Base-by-base conservation (phyloP, 2,113 vertebrate species). In the Hemichromis elongatus region DNA sequence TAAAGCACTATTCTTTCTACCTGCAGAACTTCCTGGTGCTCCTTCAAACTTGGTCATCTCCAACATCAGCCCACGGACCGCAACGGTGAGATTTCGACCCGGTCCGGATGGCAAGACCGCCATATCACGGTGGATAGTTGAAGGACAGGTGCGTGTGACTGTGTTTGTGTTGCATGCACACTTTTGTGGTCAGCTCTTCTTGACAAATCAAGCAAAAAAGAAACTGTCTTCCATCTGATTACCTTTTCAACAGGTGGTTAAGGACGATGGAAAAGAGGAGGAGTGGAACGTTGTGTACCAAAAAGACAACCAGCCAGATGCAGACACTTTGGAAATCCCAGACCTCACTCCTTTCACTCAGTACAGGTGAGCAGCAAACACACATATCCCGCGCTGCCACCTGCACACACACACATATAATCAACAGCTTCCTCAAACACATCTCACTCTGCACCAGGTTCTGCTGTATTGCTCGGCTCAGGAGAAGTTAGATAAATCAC, bases 21-120 rank as follows among this genome's bases (percentile, higher is more conserved):
- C 79, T 87, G 42, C 86, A 99, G 98, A 98, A 61, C 98, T 98
- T 84, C 98, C 98, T 4, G 97, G 98, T 3, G 96, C 97, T 26
- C 98, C 98, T 0, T 97, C 97, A 70, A 97, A 98, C 86, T 94
- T 99, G 52, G 97, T 98, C 90, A 98, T 99, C 77, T 97, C 97
- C 91, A 99, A 98, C 94, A 99, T 99, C 90, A 98, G 98, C 91
- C 98, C 98, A 56, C 97, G 97, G 37, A 97, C 97, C 0, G 97
- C 97, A 83, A 97, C 96, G 0, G 96, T 99, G 2, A 96, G 97
- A 24, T 99, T 98, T 95, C 97, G 96, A 2, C 97, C 97, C 0
- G 98, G 98, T 1, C 94, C 96, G 0, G 97, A 98, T 0, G 98
- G 98, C n/a, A 99, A 98, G 95, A 98, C 98, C 0, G 93, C 97